Evolutionary conservation across 2,888 invertebrate genomes (phyloP).

Genomic region (Toxonevra muliebris): DNA sequence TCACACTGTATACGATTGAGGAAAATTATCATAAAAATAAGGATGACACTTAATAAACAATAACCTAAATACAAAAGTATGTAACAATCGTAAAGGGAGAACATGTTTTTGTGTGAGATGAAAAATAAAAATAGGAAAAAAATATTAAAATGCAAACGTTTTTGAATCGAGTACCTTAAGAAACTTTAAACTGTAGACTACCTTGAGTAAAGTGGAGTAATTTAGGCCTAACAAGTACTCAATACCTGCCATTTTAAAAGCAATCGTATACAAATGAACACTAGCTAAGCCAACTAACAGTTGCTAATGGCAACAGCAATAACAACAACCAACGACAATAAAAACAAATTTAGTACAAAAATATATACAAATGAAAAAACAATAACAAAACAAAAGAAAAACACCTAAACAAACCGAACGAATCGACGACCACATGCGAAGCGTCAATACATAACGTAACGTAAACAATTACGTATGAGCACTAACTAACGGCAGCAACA

Average conservation of each 20-base stretch:
- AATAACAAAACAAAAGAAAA: not conserved
- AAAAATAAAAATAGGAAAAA: not conserved
- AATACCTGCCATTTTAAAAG: not conserved
- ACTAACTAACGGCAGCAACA: not conserved
- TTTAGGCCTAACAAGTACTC: no score
- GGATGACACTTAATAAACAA: no score
- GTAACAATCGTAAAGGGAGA: not conserved
- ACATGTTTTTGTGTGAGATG: not conserved
- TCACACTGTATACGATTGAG: no score
- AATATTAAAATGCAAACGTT: no score
- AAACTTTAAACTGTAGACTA: no score
- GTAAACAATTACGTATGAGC: not conserved
- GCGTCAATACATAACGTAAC: not conserved
- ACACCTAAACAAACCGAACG: not conserved
- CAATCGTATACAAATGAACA: not conserved
- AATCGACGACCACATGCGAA: not conserved
- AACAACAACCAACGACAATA: constrained; percentile 1
- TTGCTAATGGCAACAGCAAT: constrained; percentile 13
- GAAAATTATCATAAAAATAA: no score
- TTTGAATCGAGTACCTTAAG: no score
- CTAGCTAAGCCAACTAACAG: not conserved
- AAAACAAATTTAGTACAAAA: not conserved
- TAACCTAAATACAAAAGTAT: not conserved
- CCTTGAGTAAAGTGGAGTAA: no score
- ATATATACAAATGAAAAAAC: not conserved